phyloP scores from a whole-genome alignment of 2,888 invertebrate species.

The Parasteatoda lunata region DNA sequence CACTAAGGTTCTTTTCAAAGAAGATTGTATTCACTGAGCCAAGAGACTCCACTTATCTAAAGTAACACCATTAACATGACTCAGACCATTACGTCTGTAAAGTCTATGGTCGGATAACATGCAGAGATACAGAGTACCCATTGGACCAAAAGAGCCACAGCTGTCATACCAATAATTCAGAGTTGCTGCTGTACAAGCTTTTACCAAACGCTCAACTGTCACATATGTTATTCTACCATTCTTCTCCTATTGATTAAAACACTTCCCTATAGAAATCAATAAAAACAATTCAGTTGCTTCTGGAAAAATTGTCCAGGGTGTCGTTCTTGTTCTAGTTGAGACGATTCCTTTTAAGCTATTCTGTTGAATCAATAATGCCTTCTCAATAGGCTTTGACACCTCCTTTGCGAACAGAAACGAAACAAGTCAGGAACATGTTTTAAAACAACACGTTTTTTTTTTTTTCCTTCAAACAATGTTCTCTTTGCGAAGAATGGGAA shows the following conservation, averaged over 20 bases:
- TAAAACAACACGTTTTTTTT: background rate
- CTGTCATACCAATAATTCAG: slow-evolving; percentile 58
- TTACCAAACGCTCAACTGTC: slow-evolving; percentile 38
- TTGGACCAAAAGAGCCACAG: slow-evolving; percentile 16
- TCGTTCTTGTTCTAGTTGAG: slow-evolving; percentile 6
- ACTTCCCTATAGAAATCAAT: slow-evolving; percentile 51
- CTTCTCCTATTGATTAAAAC: slow-evolving; percentile 55
- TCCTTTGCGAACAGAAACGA: background rate
- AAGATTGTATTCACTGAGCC: background rate
- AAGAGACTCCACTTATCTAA: background rate
- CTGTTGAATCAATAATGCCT: slow-evolving; percentile 28
- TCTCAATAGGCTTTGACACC: slow-evolving; percentile 21
- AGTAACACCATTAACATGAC: background rate
- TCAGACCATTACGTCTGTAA: background rate
- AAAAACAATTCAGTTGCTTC: slow-evolving; percentile 50
- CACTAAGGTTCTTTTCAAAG: too few relatives aligned
- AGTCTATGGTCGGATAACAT: background rate
- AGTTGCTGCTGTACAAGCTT: slow-evolving; percentile 6
- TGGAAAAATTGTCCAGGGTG: slow-evolving; percentile 44
- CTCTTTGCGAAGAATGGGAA: too few relatives aligned
- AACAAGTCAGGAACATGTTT: background rate
- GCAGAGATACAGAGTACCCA: background rate
- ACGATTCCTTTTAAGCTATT: slow-evolving; percentile 13
- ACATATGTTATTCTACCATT: slow-evolving; percentile 41
- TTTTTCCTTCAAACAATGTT: too few relatives aligned